Base-by-base conservation (phyloP, 1,140 invertebrate genomes). In the Drosophila ogumai region DNA sequence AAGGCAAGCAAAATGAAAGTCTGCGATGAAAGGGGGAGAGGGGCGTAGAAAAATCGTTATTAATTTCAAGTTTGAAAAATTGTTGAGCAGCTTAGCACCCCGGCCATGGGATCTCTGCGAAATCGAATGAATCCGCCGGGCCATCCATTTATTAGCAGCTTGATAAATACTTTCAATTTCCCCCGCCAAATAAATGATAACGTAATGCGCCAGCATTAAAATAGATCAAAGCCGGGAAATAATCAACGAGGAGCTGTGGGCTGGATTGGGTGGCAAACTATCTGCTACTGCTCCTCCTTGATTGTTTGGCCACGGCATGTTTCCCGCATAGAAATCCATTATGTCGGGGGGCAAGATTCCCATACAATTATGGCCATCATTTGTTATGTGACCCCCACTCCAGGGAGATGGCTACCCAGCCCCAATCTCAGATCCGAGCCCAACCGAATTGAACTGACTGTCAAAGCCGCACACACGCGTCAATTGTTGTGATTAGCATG, bases 121-220 rank as follows among this genome's bases (percentile, higher is more conserved):
- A 57, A 71, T 69, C 65, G 40, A 69, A 78, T 71, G 76, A 68
- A 86, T 75, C 65, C 75, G 77, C 59, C 75, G 79, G 68, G 64
- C 73, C 73, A 88, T 88, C 79, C 85, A 88, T 88, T 88, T 88
- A 88, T 88, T 88, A 88, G 85, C 85, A 90, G 71, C 69, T 82
- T 88, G 85, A 88, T 88, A 88, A 88, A 88, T 88, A 90, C 85
- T 88, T 88, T 88, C 85, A 88, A 88, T 88, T 88, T 88, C 88
- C 77, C 77, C 74, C 74, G 66, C 86, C 82, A 82, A 87, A 87
- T 87, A 75, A 86, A 86, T 86, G 82, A 86, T 86, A 86, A 75
- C 82, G 82, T 86, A 86, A 85, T 85, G 82, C 82, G 68, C 78
- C 44, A 34, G 74, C 82, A 85, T 86, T 85, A 85, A 81, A 86